Percentiles rank a stretch among this genome's conserved stretches.
Conservation (phyloP, 2,113 vertebrate genomes). For the Varanus salvator region DNA sequence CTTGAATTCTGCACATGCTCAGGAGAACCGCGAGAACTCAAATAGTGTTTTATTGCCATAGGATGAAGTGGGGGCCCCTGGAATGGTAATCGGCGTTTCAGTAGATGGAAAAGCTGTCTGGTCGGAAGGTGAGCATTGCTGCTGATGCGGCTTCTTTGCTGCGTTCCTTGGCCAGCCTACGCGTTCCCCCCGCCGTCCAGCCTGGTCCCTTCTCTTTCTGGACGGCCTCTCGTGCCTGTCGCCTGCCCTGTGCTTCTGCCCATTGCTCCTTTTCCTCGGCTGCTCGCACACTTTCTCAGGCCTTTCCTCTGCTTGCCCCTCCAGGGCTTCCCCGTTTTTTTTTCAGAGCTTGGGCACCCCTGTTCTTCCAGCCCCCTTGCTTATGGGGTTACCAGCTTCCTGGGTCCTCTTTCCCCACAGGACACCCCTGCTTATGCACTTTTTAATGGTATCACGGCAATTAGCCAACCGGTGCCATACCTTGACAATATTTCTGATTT, state of each 20-base stretch:
- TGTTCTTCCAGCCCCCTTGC: not conserved
- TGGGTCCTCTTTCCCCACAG: not conserved
- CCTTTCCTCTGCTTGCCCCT: not conserved
- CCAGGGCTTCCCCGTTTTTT: not conserved
- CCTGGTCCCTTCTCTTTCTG: not conserved
- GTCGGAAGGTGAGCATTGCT: constrained; percentile 86
- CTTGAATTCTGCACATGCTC: not conserved
- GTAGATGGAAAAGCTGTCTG: constrained; percentile 92
- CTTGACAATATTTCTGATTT: not conserved
- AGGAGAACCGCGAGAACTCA: not conserved
- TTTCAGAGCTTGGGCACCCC: not conserved
- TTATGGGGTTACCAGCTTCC: not conserved
- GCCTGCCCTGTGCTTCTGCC: not conserved
- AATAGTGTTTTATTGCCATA: constrained; percentile 54
- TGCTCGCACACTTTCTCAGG: not conserved
- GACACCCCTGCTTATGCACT: not conserved
- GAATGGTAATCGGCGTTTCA: constrained; percentile 91
- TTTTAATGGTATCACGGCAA: not conserved
- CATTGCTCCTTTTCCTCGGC: not conserved
- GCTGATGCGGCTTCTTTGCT: not conserved
- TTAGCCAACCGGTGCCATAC: not conserved
- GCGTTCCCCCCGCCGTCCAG: not conserved
- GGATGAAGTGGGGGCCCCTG: constrained; percentile 93
- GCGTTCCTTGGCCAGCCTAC: not conserved
- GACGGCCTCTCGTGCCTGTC: not conserved